Evolutionary conservation across 2,797 vertebrate genomes (phyloP), one percentile per base, ranked within the genome.

Genomic region (Cacajao melanocephalus): DNA sequence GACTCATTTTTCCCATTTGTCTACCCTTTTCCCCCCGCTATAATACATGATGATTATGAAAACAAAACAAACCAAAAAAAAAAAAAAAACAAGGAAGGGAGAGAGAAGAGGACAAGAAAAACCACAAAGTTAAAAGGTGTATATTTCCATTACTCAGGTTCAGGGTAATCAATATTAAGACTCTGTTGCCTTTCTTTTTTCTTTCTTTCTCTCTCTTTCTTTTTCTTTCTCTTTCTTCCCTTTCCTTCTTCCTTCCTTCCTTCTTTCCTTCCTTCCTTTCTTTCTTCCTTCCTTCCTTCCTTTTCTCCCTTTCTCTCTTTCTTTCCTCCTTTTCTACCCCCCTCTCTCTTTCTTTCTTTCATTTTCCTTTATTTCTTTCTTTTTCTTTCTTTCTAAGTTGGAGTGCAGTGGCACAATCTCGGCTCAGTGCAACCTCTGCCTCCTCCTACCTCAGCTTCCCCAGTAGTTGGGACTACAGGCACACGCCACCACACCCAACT

Each of bases 281-380:
- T 26, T 4, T 57, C 55, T 24, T 24, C 24, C 20, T 24, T 57
- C 26, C 55, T 22, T 55, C 3, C 22, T 55, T 9, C 9, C 50
- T 19, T 19, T 0, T 10, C 55, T 22, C 8, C 8, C 0, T 28
- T 11, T 28, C 2, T 5, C 1, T 58, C 0, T 24, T 10, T 57
- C 0, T 28, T 58, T 26, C 48, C 14, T 57, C 1, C 55, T 4
- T 57, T 24, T 10, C 55, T 26, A 39, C 4, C 24, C 39, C 39
- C 39, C 39, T 5, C 1, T 58, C 4, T 12, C 55, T 0, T 28
- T 58, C 26, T 13, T 58, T 30, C 26, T 58, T 61, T 61, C 12
- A 2, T 58, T 58, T 30, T 30, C 9, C 22, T 50, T 50, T 17
- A 14, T 17, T 57, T 55, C 10, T 28, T 58, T 28, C 57, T 28